Conservation (phyloP, 2,113 vertebrate genomes). For the Lathamus discolor region DNA sequence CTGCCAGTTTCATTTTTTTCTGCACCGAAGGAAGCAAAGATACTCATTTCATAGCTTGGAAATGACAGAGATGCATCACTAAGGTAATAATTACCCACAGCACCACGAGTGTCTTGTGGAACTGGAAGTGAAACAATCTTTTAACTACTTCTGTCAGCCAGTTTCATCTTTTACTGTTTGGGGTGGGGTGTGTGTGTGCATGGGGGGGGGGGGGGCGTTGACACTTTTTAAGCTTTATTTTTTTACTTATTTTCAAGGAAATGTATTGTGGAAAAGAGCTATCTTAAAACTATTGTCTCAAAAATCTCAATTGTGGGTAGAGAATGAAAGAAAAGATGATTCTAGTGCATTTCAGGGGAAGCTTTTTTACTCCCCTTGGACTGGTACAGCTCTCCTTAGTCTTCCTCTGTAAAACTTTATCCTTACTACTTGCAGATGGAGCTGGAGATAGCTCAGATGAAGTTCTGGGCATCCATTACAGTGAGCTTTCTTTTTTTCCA, state of each 20-base stretch:
- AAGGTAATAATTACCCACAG: not conserved
- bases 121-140: not conserved
- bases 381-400: not conserved
- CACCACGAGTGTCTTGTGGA: rapidly evolving
- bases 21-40: not conserved
- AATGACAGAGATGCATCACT: not conserved
- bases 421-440: not conserved
- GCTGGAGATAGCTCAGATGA: not conserved
- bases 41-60: not conserved
- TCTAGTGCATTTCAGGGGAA: not conserved
- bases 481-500: not conserved
- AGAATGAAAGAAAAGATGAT: not conserved
- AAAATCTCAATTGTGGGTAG: not conserved
- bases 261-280: not conserved
- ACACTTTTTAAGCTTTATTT: not conserved
- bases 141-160: not conserved
- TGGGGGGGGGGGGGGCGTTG: too few species aligned
- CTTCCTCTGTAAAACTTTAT: not conserved
- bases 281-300: not conserved
- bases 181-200: too few species aligned
- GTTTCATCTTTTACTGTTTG: not conserved
- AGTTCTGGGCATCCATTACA: not conserved
- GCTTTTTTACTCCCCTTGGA: not conserved
- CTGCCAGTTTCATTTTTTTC: not conserved
- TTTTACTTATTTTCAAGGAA: not conserved